Evolutionary conservation across 1,140 invertebrate species (phyloP).

Genomic region (Drosophila grimshawi): DNA sequence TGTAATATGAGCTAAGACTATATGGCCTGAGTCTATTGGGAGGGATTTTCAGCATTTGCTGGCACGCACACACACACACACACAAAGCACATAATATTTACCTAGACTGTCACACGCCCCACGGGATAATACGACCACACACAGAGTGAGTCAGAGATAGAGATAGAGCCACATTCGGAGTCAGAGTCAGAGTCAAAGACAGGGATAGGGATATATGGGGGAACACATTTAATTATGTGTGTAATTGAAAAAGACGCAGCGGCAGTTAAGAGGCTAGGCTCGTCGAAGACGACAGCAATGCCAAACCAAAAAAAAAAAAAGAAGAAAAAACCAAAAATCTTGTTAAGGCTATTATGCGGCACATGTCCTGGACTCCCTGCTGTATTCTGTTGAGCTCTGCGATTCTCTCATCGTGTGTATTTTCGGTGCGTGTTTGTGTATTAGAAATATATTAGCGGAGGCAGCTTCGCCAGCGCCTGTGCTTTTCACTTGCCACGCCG

Average conservation of each 20-base stretch:
- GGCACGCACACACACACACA: constrained; percentile 19
- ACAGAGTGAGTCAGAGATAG: background rate
- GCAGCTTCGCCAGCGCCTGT: constrained; percentile 9
- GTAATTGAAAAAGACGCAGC: constrained; percentile 80
- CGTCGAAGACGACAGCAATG: constrained; percentile 25
- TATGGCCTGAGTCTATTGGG: constrained; percentile 48
- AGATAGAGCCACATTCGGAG: background rate
- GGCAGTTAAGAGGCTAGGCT: constrained; percentile 61
- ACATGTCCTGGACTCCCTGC: constrained; percentile 55
- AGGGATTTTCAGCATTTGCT: constrained; percentile 66
- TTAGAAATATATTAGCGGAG: constrained; percentile 75
- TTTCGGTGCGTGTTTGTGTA: constrained; percentile 64
- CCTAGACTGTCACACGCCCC: constrained; percentile 24
- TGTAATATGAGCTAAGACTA: constrained; percentile 39
- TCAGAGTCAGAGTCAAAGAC: constrained; percentile 17
- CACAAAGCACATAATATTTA: constrained; percentile 27
- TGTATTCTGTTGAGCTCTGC: constrained; percentile 27
- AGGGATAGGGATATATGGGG: background rate
- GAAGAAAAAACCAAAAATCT: constrained; percentile 1
- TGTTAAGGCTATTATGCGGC: constrained; percentile 66
- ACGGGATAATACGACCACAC: constrained; percentile 47
- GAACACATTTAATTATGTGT: constrained; percentile 80
- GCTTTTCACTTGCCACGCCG: constrained; percentile 28
- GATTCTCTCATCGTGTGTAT: constrained; percentile 20
- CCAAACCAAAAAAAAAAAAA: background rate